Evolutionary conservation across 2,888 invertebrate species (phyloP).

Genomic region (Plemyria rubiginata): DNA sequence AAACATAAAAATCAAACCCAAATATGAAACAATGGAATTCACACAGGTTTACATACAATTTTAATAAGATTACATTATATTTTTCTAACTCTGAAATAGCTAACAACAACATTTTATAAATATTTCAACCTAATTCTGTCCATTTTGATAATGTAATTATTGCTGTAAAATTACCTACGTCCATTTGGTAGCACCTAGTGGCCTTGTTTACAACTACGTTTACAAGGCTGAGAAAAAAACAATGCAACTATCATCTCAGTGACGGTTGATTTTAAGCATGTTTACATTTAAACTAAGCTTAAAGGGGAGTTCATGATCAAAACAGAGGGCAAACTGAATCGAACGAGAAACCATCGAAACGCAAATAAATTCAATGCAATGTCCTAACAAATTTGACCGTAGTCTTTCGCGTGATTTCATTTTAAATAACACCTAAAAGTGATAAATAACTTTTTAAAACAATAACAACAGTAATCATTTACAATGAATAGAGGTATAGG

Average conservation of each 20-base stretch:
- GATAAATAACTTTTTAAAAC: conserved; percentile 63
- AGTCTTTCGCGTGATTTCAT: conserved; percentile 61
- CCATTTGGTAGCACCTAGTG: conserved; percentile 41
- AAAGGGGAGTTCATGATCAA: conserved; percentile 20
- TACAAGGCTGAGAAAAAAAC: not conserved
- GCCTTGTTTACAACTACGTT: not conserved
- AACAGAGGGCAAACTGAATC: conserved; percentile 42
- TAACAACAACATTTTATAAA: conserved; percentile 26
- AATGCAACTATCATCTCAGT: not conserved
- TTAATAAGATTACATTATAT: conserved; percentile 22
- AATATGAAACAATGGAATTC: conserved; percentile 24
- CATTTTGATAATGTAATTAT: conserved; percentile 1
- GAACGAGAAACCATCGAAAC: conserved; percentile 45
- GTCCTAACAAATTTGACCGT: conserved; percentile 53
- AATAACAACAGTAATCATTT: conserved; percentile 61
- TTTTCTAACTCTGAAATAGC: conserved; percentile 15
- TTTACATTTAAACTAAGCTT: too few relatives aligned
- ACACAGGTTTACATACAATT: conserved; percentile 20
- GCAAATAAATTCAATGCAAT: conserved; percentile 55
- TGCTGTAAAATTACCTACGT: conserved; percentile 18
- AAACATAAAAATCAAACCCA: conserved; percentile 13
- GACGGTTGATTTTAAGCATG: not conserved
- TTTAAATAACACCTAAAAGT: conserved; percentile 42
- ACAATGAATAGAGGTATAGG: conserved; percentile 53
- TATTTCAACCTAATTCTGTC: conserved; percentile 17